Evolutionary conservation across 2,113 vertebrate species (phyloP).

Genomic region (Indicator indicator): DNA sequence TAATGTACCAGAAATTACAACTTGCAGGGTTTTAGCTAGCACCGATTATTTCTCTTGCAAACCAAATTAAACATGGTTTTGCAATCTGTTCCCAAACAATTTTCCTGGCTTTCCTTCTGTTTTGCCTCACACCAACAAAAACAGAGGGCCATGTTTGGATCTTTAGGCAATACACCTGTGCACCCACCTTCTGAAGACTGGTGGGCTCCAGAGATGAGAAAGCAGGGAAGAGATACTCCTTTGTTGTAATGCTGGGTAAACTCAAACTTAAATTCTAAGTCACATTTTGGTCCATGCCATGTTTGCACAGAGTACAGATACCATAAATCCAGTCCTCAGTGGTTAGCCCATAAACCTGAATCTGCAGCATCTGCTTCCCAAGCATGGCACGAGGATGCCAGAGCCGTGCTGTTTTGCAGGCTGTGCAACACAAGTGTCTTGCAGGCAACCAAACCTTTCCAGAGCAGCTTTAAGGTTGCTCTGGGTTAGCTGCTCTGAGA

Average conservation of each 20-base stretch:
- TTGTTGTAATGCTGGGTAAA: not conserved
- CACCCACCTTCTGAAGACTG: not conserved
- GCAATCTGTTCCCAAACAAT: slow-evolving; percentile 24
- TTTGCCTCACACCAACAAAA: not conserved
- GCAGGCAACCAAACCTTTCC: not conserved
- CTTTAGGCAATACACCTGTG: slow-evolving; percentile 42
- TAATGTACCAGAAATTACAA: slow-evolving; percentile 21
- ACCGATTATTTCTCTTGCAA: not conserved
- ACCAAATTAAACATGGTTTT: slow-evolving; percentile 36
- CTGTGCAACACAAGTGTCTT: not conserved
- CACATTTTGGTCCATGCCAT: fast-evolving
- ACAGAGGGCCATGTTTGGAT: not conserved
- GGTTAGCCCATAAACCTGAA: not conserved
- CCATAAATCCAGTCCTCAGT: not conserved
- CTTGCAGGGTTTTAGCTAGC: not conserved
- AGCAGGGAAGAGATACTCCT: not conserved
- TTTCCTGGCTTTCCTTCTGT: slow-evolving; percentile 23
- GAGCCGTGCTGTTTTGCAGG: not conserved
- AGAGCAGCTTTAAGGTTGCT: not conserved
- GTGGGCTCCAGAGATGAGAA: not conserved
- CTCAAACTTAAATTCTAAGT: not conserved
- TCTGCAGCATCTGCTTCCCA: fast-evolving
- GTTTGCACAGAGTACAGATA: fast-evolving
- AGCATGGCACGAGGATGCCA: fast-evolving
- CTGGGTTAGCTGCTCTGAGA: not conserved